Conservation (phyloP, 2,888 invertebrate species). For the Rhagonycha fulva region DNA sequence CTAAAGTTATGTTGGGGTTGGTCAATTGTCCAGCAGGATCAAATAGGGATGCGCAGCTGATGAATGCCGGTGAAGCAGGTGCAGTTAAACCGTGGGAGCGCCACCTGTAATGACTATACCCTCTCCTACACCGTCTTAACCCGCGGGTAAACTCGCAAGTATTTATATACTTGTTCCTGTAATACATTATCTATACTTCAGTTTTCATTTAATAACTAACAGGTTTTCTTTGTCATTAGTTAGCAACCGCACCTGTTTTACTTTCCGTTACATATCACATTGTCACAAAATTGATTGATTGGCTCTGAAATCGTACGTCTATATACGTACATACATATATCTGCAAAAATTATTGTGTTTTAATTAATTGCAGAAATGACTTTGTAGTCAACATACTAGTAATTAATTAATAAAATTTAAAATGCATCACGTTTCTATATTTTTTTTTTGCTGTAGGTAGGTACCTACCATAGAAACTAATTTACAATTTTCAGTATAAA, state of each 20-base stretch:
- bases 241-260: conserved; percentile 26
- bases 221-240: conserved; percentile 27
- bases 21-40: conserved; percentile 16
- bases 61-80: conserved; percentile 39
- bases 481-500: background rate
- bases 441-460: background rate
- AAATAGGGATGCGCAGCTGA: conserved; percentile 32
- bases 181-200: conserved; percentile 29
- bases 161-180: conserved; percentile 29
- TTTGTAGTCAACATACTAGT: background rate
- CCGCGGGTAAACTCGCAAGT: conserved; percentile 33
- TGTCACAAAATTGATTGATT: conserved; percentile 28
- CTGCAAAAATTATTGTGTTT: background rate
- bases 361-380: background rate
- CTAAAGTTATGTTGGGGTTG: conserved; percentile 22
- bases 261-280: conserved; percentile 27
- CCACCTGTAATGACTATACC: conserved; percentile 39
- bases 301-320: conserved; percentile 21
- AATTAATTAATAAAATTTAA: background rate
- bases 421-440: background rate
- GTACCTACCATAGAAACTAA: background rate
- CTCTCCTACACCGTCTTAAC: conserved; percentile 34
- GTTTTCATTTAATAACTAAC: conserved; percentile 29
- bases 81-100: conserved; percentile 42
- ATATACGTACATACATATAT: background rate